Evolutionary conservation across 2,113 vertebrate species (phyloP).

Genomic region (Coreoperca whiteheadi): DNA sequence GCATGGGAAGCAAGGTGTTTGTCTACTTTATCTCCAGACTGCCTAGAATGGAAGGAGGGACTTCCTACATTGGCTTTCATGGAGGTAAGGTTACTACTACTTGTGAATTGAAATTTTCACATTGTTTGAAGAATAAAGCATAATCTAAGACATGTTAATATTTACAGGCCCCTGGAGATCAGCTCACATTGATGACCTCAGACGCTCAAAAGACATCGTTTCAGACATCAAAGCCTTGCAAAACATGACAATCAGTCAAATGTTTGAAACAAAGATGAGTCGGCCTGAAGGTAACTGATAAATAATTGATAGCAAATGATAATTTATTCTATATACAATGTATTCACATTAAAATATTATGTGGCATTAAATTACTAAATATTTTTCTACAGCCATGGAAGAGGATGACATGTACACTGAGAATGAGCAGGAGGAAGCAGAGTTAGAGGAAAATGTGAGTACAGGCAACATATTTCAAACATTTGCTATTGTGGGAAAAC

Average conservation of each 20-base stretch:
- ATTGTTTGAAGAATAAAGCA: not conserved
- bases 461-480: not conserved
- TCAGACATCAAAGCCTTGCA: constrained; percentile 91
- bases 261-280: constrained; percentile 83
- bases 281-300: constrained; percentile 71
- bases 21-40: constrained; percentile 95
- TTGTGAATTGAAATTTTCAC: not conserved
- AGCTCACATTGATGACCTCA: constrained; percentile 95
- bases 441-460: constrained; percentile 70
- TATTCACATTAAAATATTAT: not conserved
- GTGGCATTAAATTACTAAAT: not conserved
- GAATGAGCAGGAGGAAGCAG: constrained; percentile 46
- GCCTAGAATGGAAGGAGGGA: constrained; percentile 89
- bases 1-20: constrained; percentile 74
- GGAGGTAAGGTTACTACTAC: constrained; percentile 84
- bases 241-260: constrained; percentile 90
- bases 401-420: constrained; percentile 74
- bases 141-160: constrained; percentile 14
- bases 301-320: not conserved
- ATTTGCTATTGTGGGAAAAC: not conserved
- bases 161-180: constrained; percentile 91
- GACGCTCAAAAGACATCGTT: constrained; percentile 88
- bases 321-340: not conserved
- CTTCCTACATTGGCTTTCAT: constrained; percentile 91
- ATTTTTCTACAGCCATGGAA: constrained; percentile 77